Base-by-base conservation (phyloP, 2,888 invertebrate species). In the Carterocephalus palaemon region DNA sequence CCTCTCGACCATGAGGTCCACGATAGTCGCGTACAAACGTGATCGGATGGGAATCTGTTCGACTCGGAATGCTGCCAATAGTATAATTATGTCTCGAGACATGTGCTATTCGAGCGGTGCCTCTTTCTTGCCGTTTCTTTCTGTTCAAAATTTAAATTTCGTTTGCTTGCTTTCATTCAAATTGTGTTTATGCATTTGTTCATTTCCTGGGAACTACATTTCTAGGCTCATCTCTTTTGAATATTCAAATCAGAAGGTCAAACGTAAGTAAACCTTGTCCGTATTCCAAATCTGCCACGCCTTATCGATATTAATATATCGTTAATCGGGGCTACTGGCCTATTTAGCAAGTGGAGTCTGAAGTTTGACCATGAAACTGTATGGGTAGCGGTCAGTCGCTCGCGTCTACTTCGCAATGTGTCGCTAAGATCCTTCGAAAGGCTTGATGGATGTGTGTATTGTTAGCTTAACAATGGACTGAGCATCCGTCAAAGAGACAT, bases 11-110 rank as follows among this genome's bases (percentile, higher is more conserved):
- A 24, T 31, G 24, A 23, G 4, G 23, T 37, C 45, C 24, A 7
- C 17, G 57, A 48, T 48, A 49, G 53, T 56, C 53, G 53, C 19
- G 22, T 15, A 32, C 57, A 55, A 51, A 51, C 51, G 54, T 52
- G 51, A 57, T 59, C 46, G 56, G 49, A 50, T 49, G 54, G 54
- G 57, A 59, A 59, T 57, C 54, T 65, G 64, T 54, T 59, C 62
- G 64, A 62, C 64, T 73, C 67, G 76, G 76, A 71, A 57, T 60
- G 42, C 48, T 69, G 75, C 75, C 75, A 76, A 70, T 60, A 58
- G 46, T 47, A 43, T 46, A 49, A 52, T 52, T 51, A 56, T 54
- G 62, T 58, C 59, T 41, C 58, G 54, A 61, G 28, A 42, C 34
- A 36, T 42, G 42, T 42, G 42, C 9, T 20, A 9, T 42, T 15